Evolutionary conservation across 1,140 invertebrate genomes (phyloP).

Genomic region (Ladona fulva): DNA sequence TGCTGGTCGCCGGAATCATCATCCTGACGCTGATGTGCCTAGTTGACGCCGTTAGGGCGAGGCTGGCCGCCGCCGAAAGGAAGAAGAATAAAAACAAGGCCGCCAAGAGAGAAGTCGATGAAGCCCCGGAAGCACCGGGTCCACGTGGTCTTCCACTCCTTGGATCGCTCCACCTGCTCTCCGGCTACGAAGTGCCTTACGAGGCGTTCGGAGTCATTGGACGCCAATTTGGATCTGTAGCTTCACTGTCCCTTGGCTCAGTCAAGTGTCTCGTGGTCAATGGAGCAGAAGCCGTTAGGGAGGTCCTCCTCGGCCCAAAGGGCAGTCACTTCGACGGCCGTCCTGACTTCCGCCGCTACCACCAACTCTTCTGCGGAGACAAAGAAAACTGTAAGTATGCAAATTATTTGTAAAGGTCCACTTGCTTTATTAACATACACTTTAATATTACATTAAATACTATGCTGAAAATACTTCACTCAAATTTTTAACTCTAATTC

Average conservation of each 20-base stretch:
- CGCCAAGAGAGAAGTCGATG: neutral
- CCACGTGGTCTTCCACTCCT: conserved; percentile 49
- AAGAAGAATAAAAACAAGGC: neutral
- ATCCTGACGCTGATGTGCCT: neutral
- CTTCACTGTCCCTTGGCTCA: conserved; percentile 49
- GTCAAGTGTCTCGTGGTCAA: conserved; percentile 53
- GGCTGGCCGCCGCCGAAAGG: neutral
- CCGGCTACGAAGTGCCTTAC: conserved; percentile 51
- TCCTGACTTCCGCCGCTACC: conserved; percentile 53
- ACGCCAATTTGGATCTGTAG: conserved; percentile 43
- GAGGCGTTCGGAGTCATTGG: conserved; percentile 49
- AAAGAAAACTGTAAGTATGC: conserved; percentile 59
- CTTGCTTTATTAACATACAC: too few species aligned
- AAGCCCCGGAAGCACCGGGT: conserved; percentile 39
- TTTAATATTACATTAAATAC: too few species aligned
- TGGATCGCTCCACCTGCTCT: conserved; percentile 49
- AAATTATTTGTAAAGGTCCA: conserved; percentile 15
- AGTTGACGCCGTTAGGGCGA: neutral
- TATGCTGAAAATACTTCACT: too few species aligned
- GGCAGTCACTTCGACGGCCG: conserved; percentile 53
- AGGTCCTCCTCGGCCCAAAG: conserved; percentile 48
- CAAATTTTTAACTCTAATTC: too few species aligned
- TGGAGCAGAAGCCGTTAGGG: conserved; percentile 50
- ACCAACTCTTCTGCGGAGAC: conserved; percentile 52
- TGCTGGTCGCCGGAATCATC: neutral